Evolutionary conservation across 1,140 invertebrate species (phyloP), one percentile per base, ranked within the genome.

Genomic region (Metopolophium dirhodum): DNA sequence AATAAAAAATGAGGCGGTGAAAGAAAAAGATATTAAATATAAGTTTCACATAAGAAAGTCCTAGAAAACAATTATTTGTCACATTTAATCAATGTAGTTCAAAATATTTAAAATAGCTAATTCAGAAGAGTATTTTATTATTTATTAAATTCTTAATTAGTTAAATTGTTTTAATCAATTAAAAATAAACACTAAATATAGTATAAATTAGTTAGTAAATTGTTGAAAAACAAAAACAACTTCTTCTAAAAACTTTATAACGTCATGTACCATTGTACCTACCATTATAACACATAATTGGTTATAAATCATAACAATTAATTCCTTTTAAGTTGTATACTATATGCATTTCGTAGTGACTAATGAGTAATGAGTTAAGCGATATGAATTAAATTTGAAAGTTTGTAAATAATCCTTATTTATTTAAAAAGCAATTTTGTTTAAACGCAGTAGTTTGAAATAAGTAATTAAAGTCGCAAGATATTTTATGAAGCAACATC

Each of bases 351-450:
- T 41, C 41, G 49, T 26, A n/a, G 85, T 18, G 11, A 30, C 23
- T 87, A 87, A 49, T 49, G 26, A 87, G 85, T n/a, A 87, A 87
- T 49, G 26, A 87, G 85, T 47, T 30, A 37, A 47, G 22, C 45
- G 18, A 87, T 47, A 87, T 47, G 45, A 49, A 87, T 87, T 87
- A 49, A 87, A 87, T 87, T 87, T 87, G 30, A 49, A 87, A 87
- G 26, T 87, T 49, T 49, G 45, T 87, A 49, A 87, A 87, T 49
- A 87, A 47, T 37, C 41, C 49, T 87, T 87, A 87, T 30, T 30
- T 87, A 87, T 87, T 87, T 87, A 30, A 47, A 87, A 87, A 87
- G 26, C 45, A 49, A 47, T 47, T 47, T 87, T 18, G 85, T 47
- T n/a, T 4, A 23, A 47, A 47, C 41, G 85, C 0, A 47, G 85